Percentiles rank a stretch among this genome's conserved stretches.
phyloP scores from a whole-genome alignment of 2,797 vertebrate genomes.

The Molothrus ater region DNA sequence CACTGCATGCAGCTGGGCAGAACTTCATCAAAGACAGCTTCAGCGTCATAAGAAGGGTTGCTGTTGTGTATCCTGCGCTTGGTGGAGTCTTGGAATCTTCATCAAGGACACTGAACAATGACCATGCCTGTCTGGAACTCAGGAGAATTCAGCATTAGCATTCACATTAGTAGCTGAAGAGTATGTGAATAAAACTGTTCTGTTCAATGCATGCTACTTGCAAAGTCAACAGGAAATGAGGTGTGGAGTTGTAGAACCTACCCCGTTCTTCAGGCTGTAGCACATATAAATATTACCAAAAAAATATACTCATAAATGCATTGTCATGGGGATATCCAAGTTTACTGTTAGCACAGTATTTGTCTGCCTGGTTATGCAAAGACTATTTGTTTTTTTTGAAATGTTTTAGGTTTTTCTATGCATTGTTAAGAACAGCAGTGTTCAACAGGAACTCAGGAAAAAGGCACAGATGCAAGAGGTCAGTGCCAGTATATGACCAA shows the following conservation, averaged over 20 bases:
- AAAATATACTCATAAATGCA: not conserved
- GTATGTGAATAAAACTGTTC: not conserved
- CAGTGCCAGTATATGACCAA: not conserved
- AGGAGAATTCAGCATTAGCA: not conserved
- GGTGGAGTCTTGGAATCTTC: not conserved
- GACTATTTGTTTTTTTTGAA: not conserved
- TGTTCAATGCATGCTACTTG: not conserved
- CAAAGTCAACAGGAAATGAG: not conserved
- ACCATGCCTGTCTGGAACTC: not conserved
- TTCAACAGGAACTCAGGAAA: not conserved
- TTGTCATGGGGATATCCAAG: not conserved
- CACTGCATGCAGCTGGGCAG: accelerated
- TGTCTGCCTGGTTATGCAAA: not conserved
- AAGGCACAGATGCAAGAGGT: not conserved
- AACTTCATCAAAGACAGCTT: not conserved
- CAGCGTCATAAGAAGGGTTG: not conserved
- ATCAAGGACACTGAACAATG: not conserved
- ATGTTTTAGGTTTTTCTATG: not conserved
- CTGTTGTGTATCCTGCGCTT: not conserved
- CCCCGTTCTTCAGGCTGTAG: not conserved
- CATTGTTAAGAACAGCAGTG: not conserved
- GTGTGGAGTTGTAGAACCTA: not conserved
- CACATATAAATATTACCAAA: not conserved
- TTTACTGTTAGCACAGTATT: not conserved
- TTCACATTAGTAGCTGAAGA: not conserved